Base-by-base conservation (phyloP, 2,113 vertebrate genomes). In the Lichenostomus cassidix region DNA sequence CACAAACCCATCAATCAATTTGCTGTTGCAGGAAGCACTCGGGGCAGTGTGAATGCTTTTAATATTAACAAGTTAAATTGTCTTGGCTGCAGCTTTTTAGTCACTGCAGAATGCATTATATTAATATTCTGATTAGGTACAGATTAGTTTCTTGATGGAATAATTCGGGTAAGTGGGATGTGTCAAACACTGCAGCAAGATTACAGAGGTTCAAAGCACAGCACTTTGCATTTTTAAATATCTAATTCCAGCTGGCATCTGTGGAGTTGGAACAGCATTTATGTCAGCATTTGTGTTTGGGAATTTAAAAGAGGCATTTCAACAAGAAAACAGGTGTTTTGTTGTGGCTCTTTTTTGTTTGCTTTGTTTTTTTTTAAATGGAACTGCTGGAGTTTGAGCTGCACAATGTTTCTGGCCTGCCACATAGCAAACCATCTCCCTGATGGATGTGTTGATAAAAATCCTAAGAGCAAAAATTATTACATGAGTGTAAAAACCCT, bases 181-280 rank as follows among this genome's bases (percentile, higher is more conserved):
- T 87, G 64, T 90, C 50, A 77, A 78, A 58, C 46, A 63, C 63
- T 83, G 84, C 50, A 81, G 76, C 73, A 91, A 85, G 88, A 95
- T 96, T 89, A 92, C 47, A 74, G 80, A 86, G 31, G 87, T 92
- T 97, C 92, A 96, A 94, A 97, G 89, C 53, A 63, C 23, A n/a
- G 44, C 84, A 65, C 85, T 97, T 97, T 80, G 67, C 83, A 69
- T 92, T 94, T 95, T 90, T 89, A 92, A 80, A 42, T 96, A 62
- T 71, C 10, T 94, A 88, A 95, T 95, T 96, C 88, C 79, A 90
- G 76, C 39, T 96, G 78, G 74, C 90, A 63, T 89, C 33, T 81
- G 28, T 94, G 78, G 69, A 83, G 47, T 83, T 96, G 95, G 96
- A 97, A 76, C 47, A 87, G 46, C 4, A 53, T 96, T 95, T 97